phyloP scores from a whole-genome alignment of 2,113 vertebrate species.

The Chloropsis cyanopogon region DNA sequence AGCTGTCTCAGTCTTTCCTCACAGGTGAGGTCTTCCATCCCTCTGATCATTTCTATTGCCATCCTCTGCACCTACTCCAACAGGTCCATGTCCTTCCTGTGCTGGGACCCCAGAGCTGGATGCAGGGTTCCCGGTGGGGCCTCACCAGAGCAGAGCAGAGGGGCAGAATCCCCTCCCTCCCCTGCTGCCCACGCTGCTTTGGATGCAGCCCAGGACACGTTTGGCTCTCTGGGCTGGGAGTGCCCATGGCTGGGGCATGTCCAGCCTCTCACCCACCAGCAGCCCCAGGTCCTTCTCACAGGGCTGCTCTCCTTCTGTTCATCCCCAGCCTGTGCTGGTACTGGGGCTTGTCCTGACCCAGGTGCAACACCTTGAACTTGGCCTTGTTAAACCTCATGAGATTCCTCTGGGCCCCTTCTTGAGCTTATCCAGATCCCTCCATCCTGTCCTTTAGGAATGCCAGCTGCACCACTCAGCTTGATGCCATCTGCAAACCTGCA shows the following conservation, averaged over 20 bases:
- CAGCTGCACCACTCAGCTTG: not conserved
- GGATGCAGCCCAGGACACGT: not conserved
- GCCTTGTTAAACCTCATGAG: not conserved
- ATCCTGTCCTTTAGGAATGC: not conserved
- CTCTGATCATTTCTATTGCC: not conserved
- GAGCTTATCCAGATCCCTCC: not conserved
- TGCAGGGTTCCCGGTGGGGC: not conserved
- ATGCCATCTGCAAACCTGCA: not conserved
- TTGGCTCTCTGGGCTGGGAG: not conserved
- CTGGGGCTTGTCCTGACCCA: not conserved
- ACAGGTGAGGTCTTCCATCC: not conserved
- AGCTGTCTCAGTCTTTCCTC: not conserved
- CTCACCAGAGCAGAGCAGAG: not conserved
- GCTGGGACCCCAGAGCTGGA: not conserved
- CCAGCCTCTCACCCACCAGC: not conserved
- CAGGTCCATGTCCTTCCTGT: not conserved
- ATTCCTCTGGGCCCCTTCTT: not conserved
- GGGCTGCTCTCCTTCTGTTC: not conserved
- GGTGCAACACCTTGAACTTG: not conserved
- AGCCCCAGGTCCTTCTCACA: not conserved
- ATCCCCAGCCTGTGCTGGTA: not conserved
- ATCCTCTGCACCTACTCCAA: fast-evolving
- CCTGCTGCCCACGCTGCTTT: not conserved
- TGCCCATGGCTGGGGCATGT: not conserved
- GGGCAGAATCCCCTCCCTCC: not conserved